phyloP scores from a whole-genome alignment of 1,140 invertebrate species.

The Whitmania pigra region DNA sequence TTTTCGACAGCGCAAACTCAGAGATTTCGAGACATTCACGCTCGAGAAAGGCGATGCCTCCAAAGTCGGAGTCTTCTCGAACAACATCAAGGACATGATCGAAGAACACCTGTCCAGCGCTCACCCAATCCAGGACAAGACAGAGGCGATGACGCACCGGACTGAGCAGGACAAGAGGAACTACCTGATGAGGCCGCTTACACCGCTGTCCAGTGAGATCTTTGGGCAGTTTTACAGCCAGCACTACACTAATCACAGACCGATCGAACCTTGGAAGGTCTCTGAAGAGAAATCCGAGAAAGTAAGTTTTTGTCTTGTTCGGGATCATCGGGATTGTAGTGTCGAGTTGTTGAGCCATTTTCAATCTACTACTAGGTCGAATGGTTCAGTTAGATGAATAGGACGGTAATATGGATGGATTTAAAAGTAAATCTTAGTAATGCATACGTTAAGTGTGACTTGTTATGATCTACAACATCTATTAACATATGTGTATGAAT shows the following conservation, averaged over 20 bases:
- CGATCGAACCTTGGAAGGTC: conserved; percentile 5
- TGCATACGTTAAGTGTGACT: neutral
- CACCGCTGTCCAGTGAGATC: conserved; percentile 5
- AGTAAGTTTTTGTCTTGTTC: too few species aligned
- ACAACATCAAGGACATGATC: conserved; percentile 15
- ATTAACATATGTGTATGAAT: neutral
- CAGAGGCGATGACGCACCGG: neutral
- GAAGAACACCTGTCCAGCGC: conserved; percentile 1
- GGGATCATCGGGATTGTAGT: too few species aligned
- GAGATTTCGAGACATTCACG: neutral
- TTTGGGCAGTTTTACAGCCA: conserved; percentile 9
- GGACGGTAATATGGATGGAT: neutral
- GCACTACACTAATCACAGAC: neutral
- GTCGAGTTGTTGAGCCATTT: too few species aligned
- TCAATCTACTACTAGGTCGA: too few species aligned
- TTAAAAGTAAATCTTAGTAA: neutral
- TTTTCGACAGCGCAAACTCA: neutral
- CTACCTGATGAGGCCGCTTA: conserved; percentile 10
- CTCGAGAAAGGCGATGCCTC: neutral
- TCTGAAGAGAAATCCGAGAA: neutral
- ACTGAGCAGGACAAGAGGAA: conserved; percentile 1
- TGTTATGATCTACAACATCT: neutral
- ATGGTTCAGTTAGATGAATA: too few species aligned
- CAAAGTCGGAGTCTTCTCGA: conserved; percentile 14
- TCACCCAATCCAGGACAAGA: neutral